Evolutionary conservation across 2,113 vertebrate species (phyloP), one percentile per base, ranked within the genome.

Genomic region (Peucedramus taeniatus): DNA sequence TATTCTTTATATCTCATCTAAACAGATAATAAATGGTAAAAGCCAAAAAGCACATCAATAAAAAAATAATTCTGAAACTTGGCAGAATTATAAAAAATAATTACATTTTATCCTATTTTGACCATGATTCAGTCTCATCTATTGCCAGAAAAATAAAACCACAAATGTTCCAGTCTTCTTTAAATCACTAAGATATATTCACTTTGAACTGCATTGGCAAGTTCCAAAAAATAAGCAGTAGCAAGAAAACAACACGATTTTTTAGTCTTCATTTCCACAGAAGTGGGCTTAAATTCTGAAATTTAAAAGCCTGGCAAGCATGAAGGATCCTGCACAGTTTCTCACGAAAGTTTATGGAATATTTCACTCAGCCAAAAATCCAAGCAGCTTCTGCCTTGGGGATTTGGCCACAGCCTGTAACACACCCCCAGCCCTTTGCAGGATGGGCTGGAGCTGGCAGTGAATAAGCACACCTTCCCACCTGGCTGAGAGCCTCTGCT

Each of bases 11-110:
- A 94, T 78, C 65, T 90, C 71, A 92, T 83, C 93, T 92, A 96
- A 96, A 83, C 65, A 96, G 90, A 96, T 83, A 97, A 93, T 76
- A 91, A 89, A 88, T 63, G 59, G 76, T 51, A 85, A 94, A 93
- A 95, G 90, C 83, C 93, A 92, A 92, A 93, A 93, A 93, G 85
- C 60, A 95, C 59, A 87, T 92, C 68, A 90, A 75, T 90, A 87
- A 96, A 95, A 95, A 59, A 94, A 70, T 68, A 94, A 93, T 87
- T 93, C 79, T 65, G 47, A 86, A 95, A 83, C 87, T 96, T 96
- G 92, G 88, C 90, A 86, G 85, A 89, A 86, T 83, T 86, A 84
- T 75, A 89, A 83, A 83, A 95, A 92, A 86, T 85, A 83, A 95
- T 96, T 91, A 89, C 18, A 81, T 74, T 93, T 96, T 89, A 95